phyloP scores from a whole-genome alignment of 2,888 invertebrate species.

The Gandaritis pyraliata region DNA sequence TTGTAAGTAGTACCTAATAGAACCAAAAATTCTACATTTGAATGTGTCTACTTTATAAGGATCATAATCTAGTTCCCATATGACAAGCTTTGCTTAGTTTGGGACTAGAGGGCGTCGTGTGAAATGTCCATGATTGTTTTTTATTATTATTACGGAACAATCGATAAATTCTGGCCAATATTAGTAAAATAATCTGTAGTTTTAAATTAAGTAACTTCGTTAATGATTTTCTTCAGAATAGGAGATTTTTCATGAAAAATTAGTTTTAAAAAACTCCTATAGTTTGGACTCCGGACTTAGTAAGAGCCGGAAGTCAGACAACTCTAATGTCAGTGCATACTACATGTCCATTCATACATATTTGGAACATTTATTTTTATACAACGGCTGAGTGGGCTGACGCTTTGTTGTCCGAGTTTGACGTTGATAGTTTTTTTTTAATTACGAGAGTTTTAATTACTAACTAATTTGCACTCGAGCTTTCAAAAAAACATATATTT shows the following conservation, averaged over 20 bases:
- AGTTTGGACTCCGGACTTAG: not conserved
- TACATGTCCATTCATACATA: conserved; percentile 74
- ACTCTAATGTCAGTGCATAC: conserved; percentile 16
- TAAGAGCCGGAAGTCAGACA: conserved; percentile 15
- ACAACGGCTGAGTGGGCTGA: conserved; percentile 70
- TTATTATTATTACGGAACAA: no score
- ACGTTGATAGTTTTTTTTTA: conserved; percentile 55
- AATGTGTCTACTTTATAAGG: no score
- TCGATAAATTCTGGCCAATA: no score
- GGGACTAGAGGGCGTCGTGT: no score
- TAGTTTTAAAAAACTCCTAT: no score
- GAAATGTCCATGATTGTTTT: no score
- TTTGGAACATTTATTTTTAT: conserved; percentile 66
- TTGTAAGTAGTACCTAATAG: not conserved
- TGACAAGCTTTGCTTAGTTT: no score
- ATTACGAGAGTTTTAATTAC: conserved; percentile 34
- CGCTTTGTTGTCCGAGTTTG: conserved; percentile 66
- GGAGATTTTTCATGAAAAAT: no score
- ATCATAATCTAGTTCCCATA: no score
- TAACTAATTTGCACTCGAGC: conserved; percentile 25
- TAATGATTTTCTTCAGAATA: no score
- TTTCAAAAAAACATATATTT: not conserved
- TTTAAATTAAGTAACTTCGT: no score
- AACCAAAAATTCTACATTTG: not conserved
- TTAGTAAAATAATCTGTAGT: no score